Evolutionary conservation across 53 echinoderm and acorn worm species (phyloP).

Genomic region (Apostichopus leukothele): DNA sequence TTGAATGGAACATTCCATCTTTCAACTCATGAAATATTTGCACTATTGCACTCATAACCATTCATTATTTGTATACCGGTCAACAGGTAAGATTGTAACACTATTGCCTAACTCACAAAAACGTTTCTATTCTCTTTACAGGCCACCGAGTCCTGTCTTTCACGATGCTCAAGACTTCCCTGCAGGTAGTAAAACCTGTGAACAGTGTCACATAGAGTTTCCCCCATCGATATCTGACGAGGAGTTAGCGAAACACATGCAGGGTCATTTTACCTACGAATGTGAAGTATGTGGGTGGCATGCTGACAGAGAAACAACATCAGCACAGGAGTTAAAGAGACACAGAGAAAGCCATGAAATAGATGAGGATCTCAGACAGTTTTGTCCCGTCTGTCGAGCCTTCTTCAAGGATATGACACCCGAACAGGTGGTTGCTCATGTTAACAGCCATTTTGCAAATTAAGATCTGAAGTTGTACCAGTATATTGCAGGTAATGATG

Average conservation of each 20-base stretch:
- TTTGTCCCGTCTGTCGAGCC: not conserved
- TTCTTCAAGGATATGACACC: not conserved
- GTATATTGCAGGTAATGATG: no score
- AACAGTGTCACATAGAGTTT: conserved; percentile 78
- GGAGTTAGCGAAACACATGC: conserved; percentile 74
- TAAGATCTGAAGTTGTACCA: not conserved
- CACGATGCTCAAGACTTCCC: conserved; percentile 20
- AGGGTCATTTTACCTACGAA: conserved; percentile 71
- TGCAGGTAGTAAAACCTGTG: conserved; percentile 55
- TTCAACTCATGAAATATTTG: no score
- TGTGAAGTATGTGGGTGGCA: conserved; percentile 79
- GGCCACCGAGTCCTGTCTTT: not conserved
- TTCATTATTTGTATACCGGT: no score
- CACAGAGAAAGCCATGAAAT: not conserved
- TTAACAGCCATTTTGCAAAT: not conserved
- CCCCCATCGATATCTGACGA: conserved; percentile 68
- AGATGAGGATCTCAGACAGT: not conserved
- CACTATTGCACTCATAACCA: no score
- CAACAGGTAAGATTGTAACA: no score
- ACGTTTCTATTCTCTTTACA: not conserved
- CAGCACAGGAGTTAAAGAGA: not conserved
- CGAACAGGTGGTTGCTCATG: not conserved
- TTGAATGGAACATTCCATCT: no score
- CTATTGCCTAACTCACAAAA: no score
- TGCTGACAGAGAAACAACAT: conserved; percentile 51